Base-by-base conservation (phyloP, 2,113 vertebrate species). In the Eurystomus gularis region DNA sequence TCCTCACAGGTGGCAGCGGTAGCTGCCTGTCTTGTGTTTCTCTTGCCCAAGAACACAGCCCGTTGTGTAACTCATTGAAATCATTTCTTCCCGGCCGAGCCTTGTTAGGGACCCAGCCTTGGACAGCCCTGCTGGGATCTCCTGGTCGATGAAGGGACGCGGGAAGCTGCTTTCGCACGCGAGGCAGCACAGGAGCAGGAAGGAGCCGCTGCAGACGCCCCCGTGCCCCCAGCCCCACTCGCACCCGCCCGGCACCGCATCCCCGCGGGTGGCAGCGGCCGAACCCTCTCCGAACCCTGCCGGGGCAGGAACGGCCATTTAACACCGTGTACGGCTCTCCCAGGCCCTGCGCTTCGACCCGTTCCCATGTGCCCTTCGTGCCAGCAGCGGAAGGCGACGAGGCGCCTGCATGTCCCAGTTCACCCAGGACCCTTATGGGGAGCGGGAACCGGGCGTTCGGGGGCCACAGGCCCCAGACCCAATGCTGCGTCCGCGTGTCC, bases 191-290 rank as follows among this genome's bases (percentile, higher is more conserved):
- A 7, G 58, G 42, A 39, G 52, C 39, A 6, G 52, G 52, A 24
- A 44, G 6, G 0, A n/a, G n/a, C n/a, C n/a, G n/a, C n/a, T n/a
- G n/a, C n/a, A n/a, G n/a, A n/a, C n/a, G n/a, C n/a, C n/a, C n/a
- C n/a, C n/a, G n/a, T n/a, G n/a, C n/a, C n/a, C n/a, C n/a, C n/a
- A n/a, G n/a, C n/a, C n/a, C n/a, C n/a, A n/a, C 6, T 9, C 35
- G 1, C 2, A 0, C 7, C 25, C 1, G 4, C 14, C 11, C 2
- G n/a, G 35, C 21, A 24, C 70, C 11, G 35, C 3, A 0, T 26
- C 73, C 7, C 33, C 2, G 26, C 0, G 2, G 20, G 13, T 33
- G 60, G 7, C 48, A 28, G 6, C 11, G 1, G 55, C 46, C 4
- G 4, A 13, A 16, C 80, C 42, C 40, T n/a, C n/a, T n/a, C n/a